A percentile compares a stretch with the other conserved stretches of the same genome.
phyloP scores from a whole-genome alignment of 2,888 invertebrate genomes.

The Heliconius hortense region DNA sequence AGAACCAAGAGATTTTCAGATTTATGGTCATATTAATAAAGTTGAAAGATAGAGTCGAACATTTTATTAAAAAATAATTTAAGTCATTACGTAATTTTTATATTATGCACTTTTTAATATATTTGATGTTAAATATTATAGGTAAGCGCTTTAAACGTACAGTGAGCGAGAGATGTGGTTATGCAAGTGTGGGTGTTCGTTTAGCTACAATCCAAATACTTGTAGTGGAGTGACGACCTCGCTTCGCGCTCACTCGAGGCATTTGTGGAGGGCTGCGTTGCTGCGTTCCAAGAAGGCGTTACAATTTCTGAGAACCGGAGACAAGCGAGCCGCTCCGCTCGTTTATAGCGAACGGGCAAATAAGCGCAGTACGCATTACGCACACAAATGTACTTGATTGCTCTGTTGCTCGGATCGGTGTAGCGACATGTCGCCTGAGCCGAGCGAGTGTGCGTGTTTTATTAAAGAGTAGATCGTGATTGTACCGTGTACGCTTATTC shows the following conservation, averaged over 20 bases:
- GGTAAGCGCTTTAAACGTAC: conserved; percentile 12
- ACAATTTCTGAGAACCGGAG: conserved; percentile 80
- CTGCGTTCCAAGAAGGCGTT: conserved; percentile 81
- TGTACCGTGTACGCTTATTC: conserved; percentile 24
- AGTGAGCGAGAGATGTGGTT: conserved; percentile 49
- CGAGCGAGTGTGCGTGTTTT: conserved; percentile 47
- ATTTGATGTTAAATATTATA: background rate
- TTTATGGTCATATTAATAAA: background rate
- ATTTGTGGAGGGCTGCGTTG: conserved; percentile 69
- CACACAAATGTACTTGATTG: conserved; percentile 50
- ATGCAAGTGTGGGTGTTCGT: conserved; percentile 56
- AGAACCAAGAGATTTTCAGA: background rate
- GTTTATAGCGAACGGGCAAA: conserved; percentile 70
- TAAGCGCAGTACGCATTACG: conserved; percentile 70
- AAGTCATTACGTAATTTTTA: background rate
- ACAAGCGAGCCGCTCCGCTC: conserved; percentile 73
- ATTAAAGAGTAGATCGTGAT: conserved; percentile 43
- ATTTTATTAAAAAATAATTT: background rate
- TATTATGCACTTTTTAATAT: conserved; percentile 14
- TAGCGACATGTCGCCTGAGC: conserved; percentile 46
- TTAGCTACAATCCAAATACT: conserved; percentile 57
- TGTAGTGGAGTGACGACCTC: conserved; percentile 71
- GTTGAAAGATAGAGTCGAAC: background rate
- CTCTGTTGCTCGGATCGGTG: conserved; percentile 43
- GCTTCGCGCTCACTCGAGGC: conserved; percentile 72